Evolutionary conservation across 2,797 vertebrate species (phyloP), one percentile per base, ranked within the genome.

Genomic region (Strix occidentalis): DNA sequence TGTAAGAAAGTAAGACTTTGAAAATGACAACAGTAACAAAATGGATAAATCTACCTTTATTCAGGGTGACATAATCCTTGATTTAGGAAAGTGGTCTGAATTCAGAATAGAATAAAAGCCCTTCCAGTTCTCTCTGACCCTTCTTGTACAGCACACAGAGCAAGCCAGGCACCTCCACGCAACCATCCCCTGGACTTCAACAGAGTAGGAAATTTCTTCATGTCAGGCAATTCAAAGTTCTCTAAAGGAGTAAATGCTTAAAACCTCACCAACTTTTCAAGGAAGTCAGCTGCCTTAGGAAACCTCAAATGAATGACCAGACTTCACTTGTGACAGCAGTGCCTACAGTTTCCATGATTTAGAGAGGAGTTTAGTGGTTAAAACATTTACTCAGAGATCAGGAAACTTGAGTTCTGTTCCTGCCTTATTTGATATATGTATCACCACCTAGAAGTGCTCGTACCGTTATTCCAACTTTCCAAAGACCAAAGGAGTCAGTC

Each of bases 351-450:
- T 51, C 60, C 68, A n/a, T 2, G 1, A 56, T 29, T 71, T 53
- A 64, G 31, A 63, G 9, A 56, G 64, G 29, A 84, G 10, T 50
- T 75, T 28, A 57, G 11, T 33, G 4, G 7, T 60, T 76, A 41
- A 91, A 76, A 4, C 9, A 6, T 58, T 90, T 80, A 18, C 31
- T 66, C 48, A 78, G 50, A 16, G 9, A 37, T 31, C 20, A 65
- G 19, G 31, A 84, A 78, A 69, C 7, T 28, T 71, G 37, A 54
- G 19, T 41, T 11, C 35, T 57, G 1, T 75, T 87, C 18, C 33
- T n/a, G 11, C 15, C 9, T 71, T 53, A 18, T 5, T 9, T 58
- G 20, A 63, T 11, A 43, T 23, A 16, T 0, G 0, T 26, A 60
- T 19, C 11, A 13, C 28, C 57, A 46, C 16, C 28, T 46, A 29